phyloP scores from a whole-genome alignment of 2,888 invertebrate genomes.

The Thera britannica region DNA sequence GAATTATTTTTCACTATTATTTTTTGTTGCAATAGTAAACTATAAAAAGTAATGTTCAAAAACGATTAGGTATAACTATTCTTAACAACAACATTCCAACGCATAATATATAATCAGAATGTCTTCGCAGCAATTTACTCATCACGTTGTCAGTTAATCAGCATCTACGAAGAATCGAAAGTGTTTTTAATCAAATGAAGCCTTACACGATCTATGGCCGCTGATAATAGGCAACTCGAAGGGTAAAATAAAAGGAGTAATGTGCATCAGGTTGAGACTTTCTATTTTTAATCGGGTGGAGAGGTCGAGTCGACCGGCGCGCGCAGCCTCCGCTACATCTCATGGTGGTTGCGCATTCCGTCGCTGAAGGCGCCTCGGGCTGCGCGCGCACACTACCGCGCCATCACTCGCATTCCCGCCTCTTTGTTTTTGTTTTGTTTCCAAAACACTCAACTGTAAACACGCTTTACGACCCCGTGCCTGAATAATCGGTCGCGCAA shows the following conservation, averaged over 20 bases:
- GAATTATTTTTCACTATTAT: background rate
- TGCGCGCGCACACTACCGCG: conserved; percentile 65
- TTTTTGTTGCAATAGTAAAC: background rate
- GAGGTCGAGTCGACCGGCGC: conserved; percentile 69
- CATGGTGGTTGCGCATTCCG: conserved; percentile 76
- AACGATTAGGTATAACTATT: conserved; percentile 7
- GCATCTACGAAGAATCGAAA: conserved; percentile 57
- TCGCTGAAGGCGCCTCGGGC: conserved; percentile 75
- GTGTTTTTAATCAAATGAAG: conserved; percentile 63
- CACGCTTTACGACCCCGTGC: conserved; percentile 30
- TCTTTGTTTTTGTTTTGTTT: conserved; percentile 61
- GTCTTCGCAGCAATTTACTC: conserved; percentile 39
- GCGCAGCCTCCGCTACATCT: conserved; percentile 69
- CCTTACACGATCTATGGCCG: conserved; percentile 61
- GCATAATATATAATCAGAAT: conserved; percentile 38
- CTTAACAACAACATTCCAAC: conserved; percentile 28
- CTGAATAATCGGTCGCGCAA: conserved; percentile 29
- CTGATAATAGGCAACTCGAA: conserved; percentile 70
- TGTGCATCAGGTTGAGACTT: conserved; percentile 75
- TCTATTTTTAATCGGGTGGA: conserved; percentile 82
- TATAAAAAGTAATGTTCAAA: conserved; percentile 10
- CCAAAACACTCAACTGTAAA: conserved; percentile 35
- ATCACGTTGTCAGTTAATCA: conserved; percentile 39
- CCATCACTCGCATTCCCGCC: conserved; percentile 44
- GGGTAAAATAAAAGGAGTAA: conserved; percentile 78